These are phyloP conservation scores for Thunnus maccoyii DNA, from an alignment of 2,113 vertebrate species.

Conservation along the genomic window DNA sequence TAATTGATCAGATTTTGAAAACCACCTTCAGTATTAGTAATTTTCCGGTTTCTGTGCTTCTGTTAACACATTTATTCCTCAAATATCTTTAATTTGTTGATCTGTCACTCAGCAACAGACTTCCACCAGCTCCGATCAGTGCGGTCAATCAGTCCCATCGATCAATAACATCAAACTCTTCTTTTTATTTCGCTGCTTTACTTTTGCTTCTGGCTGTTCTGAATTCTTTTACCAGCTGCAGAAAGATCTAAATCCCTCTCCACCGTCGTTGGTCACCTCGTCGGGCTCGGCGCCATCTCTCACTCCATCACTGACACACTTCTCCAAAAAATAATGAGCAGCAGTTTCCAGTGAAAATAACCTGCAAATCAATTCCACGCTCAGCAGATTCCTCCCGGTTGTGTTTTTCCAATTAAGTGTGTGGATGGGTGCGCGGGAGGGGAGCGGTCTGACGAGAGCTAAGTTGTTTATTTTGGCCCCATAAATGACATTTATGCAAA, in stretches of 20 bases:
- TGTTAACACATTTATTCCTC: no score
- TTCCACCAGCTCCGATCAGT: no score
- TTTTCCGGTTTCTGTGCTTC: no score
- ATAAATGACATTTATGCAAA: conserved; percentile 82
- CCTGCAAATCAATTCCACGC: conserved; percentile 70
- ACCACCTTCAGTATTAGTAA: no score
- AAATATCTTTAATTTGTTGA: no score
- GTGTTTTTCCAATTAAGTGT: conserved; percentile 66
- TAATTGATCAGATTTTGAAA: no score
- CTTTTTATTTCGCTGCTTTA: not conserved
- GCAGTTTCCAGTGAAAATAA: conserved; percentile 67
- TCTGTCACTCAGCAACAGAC: no score
- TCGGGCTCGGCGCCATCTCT: not conserved
- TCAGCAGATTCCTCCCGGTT: conserved; percentile 70
- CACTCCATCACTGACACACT: not conserved
- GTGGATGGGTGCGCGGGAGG: conserved; percentile 40
- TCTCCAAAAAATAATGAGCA: conserved; percentile 1
- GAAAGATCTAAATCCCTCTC: not conserved
- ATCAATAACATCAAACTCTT: no score
- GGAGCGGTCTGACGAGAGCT: not conserved
- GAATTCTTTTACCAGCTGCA: not conserved
- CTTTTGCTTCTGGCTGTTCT: not conserved
- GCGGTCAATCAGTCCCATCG: no score
- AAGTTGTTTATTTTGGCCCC: conserved; percentile 64
- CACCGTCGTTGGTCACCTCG: conserved; percentile 4